Percentiles rank a stretch among this genome's conserved stretches.
These are phyloP conservation scores for Chromoteleia sp. DNA, from an alignment of 2,888 invertebrate species.

Conservation along the genomic window DNA sequence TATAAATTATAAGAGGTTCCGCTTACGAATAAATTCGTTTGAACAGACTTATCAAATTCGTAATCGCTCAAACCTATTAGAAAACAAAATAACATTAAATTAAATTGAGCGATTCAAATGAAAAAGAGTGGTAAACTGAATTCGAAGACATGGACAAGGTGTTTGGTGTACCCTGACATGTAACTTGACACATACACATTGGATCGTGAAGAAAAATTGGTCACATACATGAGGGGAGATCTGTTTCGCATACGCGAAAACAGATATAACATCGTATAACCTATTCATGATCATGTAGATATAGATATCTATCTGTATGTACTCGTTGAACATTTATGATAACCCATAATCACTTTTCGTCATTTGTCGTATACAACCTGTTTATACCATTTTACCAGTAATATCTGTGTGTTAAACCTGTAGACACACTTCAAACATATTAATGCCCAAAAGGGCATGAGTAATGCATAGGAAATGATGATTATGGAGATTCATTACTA, in stretches of 20 bases:
- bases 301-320: conserved; percentile 54
- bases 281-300: conserved; percentile 30
- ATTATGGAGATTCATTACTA: conserved; percentile 74
- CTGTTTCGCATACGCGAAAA: conserved; percentile 38
- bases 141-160: conserved; percentile 37
- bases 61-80: no score
- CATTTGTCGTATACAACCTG: conserved; percentile 84
- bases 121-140: conserved; percentile 7
- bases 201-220: conserved; percentile 36
- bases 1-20: no score
- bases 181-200: conserved; percentile 22
- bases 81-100: background rate
- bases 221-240: conserved; percentile 23
- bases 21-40: conserved; percentile 5
- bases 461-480: conserved; percentile 77
- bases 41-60: background rate
- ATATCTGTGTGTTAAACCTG: conserved; percentile 85
- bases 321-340: conserved; percentile 56
- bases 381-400: conserved; percentile 82
- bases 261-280: conserved; percentile 23
- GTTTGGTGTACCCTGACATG: conserved; percentile 24
- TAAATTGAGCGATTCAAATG: conserved; percentile 7
- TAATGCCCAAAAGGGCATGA: conserved; percentile 82
- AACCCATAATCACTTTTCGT: conserved; percentile 79
- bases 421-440: conserved; percentile 85